Evolutionary conservation across 2,797 vertebrate genomes (phyloP), one percentile per base, ranked within the genome.

Genomic region (Bradypodion pumilum): DNA sequence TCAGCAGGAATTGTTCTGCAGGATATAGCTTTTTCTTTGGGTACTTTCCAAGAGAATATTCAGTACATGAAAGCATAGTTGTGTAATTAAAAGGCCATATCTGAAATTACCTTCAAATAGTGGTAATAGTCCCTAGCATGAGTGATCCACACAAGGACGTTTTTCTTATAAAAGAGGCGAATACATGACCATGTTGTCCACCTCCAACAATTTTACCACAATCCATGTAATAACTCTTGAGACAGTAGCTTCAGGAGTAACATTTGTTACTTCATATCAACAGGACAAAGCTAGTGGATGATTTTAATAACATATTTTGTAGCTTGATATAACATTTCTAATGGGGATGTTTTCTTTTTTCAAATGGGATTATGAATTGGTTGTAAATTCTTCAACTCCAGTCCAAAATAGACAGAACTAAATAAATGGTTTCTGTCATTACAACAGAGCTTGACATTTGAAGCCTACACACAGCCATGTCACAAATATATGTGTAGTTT

Each of bases 1-100:
- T 62, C 52, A 75, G 42, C 81, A 87, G 42, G 76, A 70, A 60
- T 78, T 74, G 74, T 56, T 19, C 15, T 60, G 6, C 27, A 60
- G 15, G 52, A 66, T 42, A 74, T 19, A 44, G 25, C 27, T 83
- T 62, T 79, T n/a, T 79, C n/a, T 27, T 65, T 9, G 35, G 65
- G 29, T 46, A 9, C 73, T 59, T 82, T 73, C 59, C 74, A 66
- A 40, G 60, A 59, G 8, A 56, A 56, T 63, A 78, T 78, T 66
- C 70, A 66, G 13, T 80, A 82, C 66, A 37, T 74, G 12, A 74
- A 66, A 60, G 27, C 42, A 29, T 74, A n/a, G 10, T 2, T 59
- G 37, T 23, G 32, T 52, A 37, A 32, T 49, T 13, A n/a, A 32
- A 37, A 69, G 19, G 10, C 3, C 7, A 59, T 37, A 29, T 70